Evolutionary conservation across 2,888 invertebrate genomes (phyloP), one percentile per base, ranked within the genome.

Genomic region (Thelaira solivaga): DNA sequence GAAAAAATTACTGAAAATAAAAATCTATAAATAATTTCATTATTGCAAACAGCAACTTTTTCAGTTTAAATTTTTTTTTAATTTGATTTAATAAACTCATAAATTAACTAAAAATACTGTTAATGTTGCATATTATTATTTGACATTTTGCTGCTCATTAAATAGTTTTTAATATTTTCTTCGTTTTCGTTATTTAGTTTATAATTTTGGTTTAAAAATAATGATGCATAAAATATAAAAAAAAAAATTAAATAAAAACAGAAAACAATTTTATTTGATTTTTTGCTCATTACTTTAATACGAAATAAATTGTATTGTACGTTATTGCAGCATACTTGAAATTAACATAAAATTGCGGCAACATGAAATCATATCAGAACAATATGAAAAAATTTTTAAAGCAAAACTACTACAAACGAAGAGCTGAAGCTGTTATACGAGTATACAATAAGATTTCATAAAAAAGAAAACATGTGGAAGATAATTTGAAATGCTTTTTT

Each of bases 311-410:
- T 47, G 57, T 47, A 6, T 13, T n/a, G 26, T 20, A 49, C 49
- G 13, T 24, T 51, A 43, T 16, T 74, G 73, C 65, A 20, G 73
- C 59, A 65, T 67, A 59, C 57, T 73, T 74, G 18, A 67, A 74
- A 74, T 74, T 67, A 65, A 45, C 73, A 74, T 74, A 36, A 43
- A 49, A 20, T 67, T 59, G 24, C 11, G 7, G 7, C 43, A 34
- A 47, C 22, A 22, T 2, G 3, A 29, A 24, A 6, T 29, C 11
- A 57, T 16, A 18, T 20, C 5, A 7, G 16, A 1, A 31, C 24
- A 41, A 29, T 29, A 11, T 24, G 39, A 16, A n/a, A 22, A 10
- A 18, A 11, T 6, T 18, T 45, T 57, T 10, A 26, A 2, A 24
- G 6, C n/a, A 45, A 36, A 26, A 39, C 4, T 13, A 18, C 45